Conservation (phyloP, 2,888 invertebrate genomes). For the Lasioglossum calceatum region DNA sequence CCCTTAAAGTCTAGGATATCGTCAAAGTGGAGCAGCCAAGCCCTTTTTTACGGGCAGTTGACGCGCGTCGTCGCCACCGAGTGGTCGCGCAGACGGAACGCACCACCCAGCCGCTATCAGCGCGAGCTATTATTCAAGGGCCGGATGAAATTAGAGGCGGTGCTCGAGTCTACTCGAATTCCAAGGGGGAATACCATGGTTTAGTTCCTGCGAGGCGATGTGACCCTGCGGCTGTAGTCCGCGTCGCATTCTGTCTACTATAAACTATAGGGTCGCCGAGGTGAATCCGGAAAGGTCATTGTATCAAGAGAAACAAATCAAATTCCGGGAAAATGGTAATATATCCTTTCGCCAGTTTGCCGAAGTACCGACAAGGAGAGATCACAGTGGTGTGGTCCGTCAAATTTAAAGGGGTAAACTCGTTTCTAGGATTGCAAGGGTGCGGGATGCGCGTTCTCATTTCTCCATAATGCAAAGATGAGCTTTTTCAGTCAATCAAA, state of each 20-base stretch:
- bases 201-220: conserved; percentile 11
- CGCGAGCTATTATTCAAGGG: conserved; percentile 47
- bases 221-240: conserved; percentile 2
- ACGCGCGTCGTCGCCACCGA: not conserved
- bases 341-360: no score
- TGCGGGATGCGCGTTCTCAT: no score
- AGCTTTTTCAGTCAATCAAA: no score
- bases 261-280: not conserved
- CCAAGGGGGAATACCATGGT: conserved; percentile 54
- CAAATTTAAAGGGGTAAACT: no score
- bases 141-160: conserved; percentile 60
- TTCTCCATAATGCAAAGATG: no score
- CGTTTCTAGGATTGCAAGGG: no score
- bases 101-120: not conserved
- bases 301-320: not conserved
- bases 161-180: conserved; percentile 51
- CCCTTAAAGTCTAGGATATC: not conserved
- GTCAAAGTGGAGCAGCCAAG: not conserved
- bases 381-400: no score
- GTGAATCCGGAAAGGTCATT: not conserved
- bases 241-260: not conserved
- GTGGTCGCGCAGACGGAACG: not conserved
- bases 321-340: not conserved
- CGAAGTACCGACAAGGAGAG: no score
- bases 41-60: conserved; percentile 4